Evolutionary conservation across 2,888 invertebrate species (phyloP), one percentile per base, ranked within the genome.

Genomic region (Aspidapion aeneum): DNA sequence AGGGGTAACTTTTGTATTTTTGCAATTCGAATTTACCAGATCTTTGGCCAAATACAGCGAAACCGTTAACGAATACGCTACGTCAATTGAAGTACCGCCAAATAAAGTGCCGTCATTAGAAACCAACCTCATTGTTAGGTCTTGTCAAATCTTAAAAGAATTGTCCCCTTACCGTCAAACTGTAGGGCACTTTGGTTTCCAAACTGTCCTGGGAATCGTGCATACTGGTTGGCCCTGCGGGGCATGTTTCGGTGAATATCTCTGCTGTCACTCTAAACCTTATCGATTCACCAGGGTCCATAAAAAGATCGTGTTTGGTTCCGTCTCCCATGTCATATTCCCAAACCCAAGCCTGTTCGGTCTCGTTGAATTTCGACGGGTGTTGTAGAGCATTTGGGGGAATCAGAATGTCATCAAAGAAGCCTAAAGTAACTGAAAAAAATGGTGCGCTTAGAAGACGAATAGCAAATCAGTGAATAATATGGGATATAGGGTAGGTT

Each of bases 381-480:
- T 96, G 93, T 79, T 96, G 98, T 35, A 99, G 81, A 50, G 93
- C 90, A 75, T 91, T 90, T 0, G 94, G 90, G 22, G 97, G 95
- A 74, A 99, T 94, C 61, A 97, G 81, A 67, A 99, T 96, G 76
- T 99, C 98, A 81, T 96, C 96, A 78, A 97, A 99, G 82, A 98
- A 98, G 60, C 95, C 96, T 71, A 98, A 79, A 1, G 96, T 93
- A 1, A 98, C 95, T 93, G 81, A n/a, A 61, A 66, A 16, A n/a
- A n/a, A n/a, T n/a, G n/a, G n/a, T n/a, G n/a, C n/a, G n/a, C n/a
- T n/a, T n/a, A n/a, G n/a, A n/a, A n/a, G n/a, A n/a, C n/a, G n/a
- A n/a, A n/a, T n/a, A n/a, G n/a, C n/a, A n/a, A n/a, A n/a, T n/a
- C n/a, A n/a, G n/a, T n/a, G n/a, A n/a, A n/a, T n/a, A n/a, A n/a